Conservation (phyloP, 2,888 invertebrate species). For the Macrosiphum euphorbiae region DNA sequence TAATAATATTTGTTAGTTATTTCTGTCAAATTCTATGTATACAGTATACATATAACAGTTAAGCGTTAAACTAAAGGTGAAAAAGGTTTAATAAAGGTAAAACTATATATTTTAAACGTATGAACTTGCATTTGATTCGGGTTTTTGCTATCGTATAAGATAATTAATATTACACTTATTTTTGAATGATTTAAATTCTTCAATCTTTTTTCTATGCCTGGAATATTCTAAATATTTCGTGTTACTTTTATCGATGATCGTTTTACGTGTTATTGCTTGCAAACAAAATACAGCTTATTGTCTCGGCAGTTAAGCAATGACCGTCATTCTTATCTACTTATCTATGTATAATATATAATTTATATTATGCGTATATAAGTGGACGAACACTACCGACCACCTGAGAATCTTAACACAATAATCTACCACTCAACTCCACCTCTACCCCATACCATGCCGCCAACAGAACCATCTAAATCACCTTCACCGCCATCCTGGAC, state of each 20-base stretch:
- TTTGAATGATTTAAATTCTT: neutral
- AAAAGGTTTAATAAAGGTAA: too few relatives aligned
- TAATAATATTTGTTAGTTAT: neutral
- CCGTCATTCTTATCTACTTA: neutral
- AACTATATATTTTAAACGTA: neutral
- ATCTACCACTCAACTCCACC: neutral
- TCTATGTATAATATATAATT: neutral
- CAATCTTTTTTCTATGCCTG: neutral
- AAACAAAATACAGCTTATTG: neutral
- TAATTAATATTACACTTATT: neutral
- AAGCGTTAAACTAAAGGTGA: too few relatives aligned
- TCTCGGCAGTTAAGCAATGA: neutral
- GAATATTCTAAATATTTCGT: neutral
- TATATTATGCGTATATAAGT: neutral
- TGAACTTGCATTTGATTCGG: neutral
- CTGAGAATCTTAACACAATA: constrained; percentile 24
- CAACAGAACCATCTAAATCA: neutral
- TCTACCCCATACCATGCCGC: too few relatives aligned
- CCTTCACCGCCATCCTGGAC: neutral
- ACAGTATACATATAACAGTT: too few relatives aligned
- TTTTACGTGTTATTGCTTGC: neutral
- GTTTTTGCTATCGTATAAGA: neutral
- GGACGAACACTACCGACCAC: neutral
- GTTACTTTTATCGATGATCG: neutral
- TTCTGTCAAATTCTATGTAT: neutral